Conservation (phyloP, 2,888 invertebrate genomes). For the Steinernema carpocapsae region DNA sequence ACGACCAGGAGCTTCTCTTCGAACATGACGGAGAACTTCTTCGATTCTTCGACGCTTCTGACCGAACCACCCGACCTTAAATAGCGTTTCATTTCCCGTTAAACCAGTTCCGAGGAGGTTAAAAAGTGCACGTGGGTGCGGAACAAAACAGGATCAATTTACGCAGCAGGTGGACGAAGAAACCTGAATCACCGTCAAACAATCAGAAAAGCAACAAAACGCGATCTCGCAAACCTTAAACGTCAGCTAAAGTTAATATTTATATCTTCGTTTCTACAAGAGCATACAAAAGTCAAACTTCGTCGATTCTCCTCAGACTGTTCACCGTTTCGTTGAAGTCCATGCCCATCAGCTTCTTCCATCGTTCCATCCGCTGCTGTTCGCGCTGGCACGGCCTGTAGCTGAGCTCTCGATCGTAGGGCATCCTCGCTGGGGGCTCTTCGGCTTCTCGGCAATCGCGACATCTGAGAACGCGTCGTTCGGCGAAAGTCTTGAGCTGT, state of each 20-base stretch:
- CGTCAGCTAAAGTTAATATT: too few relatives aligned
- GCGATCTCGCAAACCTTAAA: too few relatives aligned
- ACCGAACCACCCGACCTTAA: neutral
- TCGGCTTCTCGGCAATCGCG: neutral
- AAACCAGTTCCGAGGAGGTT: neutral
- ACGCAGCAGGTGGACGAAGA: neutral
- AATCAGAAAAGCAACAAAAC: too few relatives aligned
- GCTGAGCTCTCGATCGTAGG: constrained; percentile 2
- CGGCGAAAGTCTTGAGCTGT: neutral
- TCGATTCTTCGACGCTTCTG: neutral
- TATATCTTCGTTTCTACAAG: neutral
- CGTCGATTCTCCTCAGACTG: neutral
- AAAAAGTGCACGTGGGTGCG: neutral
- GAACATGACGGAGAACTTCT: neutral
- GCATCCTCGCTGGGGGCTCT: too few relatives aligned
- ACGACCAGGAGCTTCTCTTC: constrained; percentile 12
- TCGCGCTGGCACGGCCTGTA: neutral
- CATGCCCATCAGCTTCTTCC: neutral
- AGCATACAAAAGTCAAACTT: neutral
- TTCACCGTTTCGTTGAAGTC: neutral
- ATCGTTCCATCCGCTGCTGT: neutral
- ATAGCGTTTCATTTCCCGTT: neutral
- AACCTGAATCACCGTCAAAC: neutral
- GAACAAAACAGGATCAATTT: constrained; percentile 27
- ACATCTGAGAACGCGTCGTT: neutral